Percentiles rank a stretch among this genome's conserved stretches.
These are phyloP conservation scores for Oreamnos americanus DNA, from an alignment of 2,113 vertebrate genomes.

Conservation along the genomic window DNA sequence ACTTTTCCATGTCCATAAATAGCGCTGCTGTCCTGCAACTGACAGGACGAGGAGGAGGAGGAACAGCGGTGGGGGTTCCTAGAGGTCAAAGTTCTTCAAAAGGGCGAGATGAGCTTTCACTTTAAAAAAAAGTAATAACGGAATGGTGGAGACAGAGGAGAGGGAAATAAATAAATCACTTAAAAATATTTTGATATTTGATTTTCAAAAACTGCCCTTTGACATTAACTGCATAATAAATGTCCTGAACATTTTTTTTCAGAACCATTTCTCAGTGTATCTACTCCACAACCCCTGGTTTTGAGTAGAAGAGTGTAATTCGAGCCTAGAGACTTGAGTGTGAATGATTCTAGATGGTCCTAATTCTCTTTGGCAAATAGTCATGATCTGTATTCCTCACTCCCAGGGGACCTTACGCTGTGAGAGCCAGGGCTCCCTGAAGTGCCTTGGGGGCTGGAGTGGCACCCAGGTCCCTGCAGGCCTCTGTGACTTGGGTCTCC, in stretches of 20 bases:
- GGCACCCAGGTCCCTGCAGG: not conserved
- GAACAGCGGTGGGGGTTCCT: slow-evolving; percentile 92
- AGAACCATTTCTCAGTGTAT: not conserved
- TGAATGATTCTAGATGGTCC: not conserved
- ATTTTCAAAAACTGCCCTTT: not conserved
- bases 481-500: not conserved
- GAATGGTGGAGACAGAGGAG: not conserved
- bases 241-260: slow-evolving; percentile 8
- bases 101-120: slow-evolving; percentile 91
- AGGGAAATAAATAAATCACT: not conserved
- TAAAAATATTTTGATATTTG: not conserved
- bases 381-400: not conserved
- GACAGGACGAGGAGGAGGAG: slow-evolving; percentile 90
- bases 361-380: not conserved
- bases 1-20: slow-evolving; percentile 99
- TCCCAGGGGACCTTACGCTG: not conserved
- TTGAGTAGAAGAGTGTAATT: slow-evolving; percentile 4
- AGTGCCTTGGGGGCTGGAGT: not conserved
- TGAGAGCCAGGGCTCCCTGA: not conserved
- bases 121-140: not conserved
- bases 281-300: not conserved
- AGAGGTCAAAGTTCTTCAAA: slow-evolving; percentile 98
- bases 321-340: not conserved
- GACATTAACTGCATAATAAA: not conserved
- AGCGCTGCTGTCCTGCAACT: slow-evolving; percentile 95